Base-by-base conservation (phyloP, 2,113 vertebrate species). In the Tinamus guttatus region DNA sequence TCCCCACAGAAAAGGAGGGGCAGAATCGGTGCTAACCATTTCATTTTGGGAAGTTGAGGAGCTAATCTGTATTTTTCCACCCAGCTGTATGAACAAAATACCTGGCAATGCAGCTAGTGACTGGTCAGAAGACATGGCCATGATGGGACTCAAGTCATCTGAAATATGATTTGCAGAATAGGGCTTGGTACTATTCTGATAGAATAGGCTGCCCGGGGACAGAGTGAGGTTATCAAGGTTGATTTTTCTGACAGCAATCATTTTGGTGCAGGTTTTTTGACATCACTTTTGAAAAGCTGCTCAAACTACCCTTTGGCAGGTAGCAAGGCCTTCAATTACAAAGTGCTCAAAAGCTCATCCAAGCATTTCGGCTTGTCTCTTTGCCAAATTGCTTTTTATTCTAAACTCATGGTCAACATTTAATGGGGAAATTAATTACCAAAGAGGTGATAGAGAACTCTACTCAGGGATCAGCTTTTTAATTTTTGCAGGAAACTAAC, bases 351-450 rank as follows among this genome's bases (percentile, higher is more conserved):
- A 73, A 81, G 52, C 81, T 94, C 80, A 58, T 69, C 69, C 60
- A 78, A 80, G 58, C 89, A 81, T 87, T 93, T 81, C 74, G 64
- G 83, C 28, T 86, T 69, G 36, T 85, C 77, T 92, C 79, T 76
- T 84, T 20, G 79, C 74, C 78, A 75, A 84, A 91, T 84, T 67
- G 78, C 85, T 91, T 95, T 71, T 91, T 85, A 63, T 77, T 89
- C 38, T 90, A 80, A 90, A 91, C 54, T 94, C 54, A 7, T 60
- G 79, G 85, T 86, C 83, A 87, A 64, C 45, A 62, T 86, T 95
- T 96, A 94, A 86, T 54, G 45, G 90, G 78, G 43, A 96, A 94
- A 93, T 89, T 96, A 95, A 93, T 95, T 94, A 85, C 81, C 22
- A 56, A 87, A 85, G 3, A 13, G 13, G 77, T 63, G 87, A 91